These are phyloP conservation scores for Stegodyphus dumicola DNA, from an alignment of 1,140 invertebrate species.

Conservation along the genomic window DNA sequence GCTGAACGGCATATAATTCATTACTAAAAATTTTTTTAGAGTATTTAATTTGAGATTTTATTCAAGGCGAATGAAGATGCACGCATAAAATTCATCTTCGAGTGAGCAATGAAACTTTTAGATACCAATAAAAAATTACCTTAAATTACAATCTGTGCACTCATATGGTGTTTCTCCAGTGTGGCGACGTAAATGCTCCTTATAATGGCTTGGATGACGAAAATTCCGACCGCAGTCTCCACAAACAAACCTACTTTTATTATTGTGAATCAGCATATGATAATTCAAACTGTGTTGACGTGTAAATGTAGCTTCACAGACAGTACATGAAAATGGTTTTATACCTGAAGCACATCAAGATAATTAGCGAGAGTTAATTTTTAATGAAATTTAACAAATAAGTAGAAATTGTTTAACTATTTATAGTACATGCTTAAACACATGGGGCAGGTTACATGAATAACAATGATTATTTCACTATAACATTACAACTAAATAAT, in stretches of 20 bases:
- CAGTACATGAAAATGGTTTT: conserved; percentile 76
- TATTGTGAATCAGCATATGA: conserved; percentile 77
- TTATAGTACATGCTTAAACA: too few species aligned
- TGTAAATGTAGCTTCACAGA: conserved; percentile 76
- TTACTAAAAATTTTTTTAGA: too few species aligned
- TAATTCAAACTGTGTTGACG: conserved; percentile 77
- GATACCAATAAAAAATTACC: conserved; percentile 65
- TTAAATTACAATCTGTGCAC: conserved; percentile 75
- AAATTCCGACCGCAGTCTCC: conserved; percentile 76
- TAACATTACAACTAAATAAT: too few species aligned
- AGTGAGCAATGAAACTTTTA: too few species aligned
- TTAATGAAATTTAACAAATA: too few species aligned
- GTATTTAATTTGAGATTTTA: too few species aligned
- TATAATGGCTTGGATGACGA: conserved; percentile 77
- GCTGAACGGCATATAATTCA: too few species aligned
- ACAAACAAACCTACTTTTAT: conserved; percentile 76
- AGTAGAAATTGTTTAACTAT: too few species aligned
- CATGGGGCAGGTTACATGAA: too few species aligned
- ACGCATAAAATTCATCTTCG: too few species aligned
- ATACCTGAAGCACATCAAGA: conserved; percentile 70
- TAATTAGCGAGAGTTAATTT: neutral
- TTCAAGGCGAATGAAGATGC: too few species aligned
- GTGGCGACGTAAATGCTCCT: conserved; percentile 76
- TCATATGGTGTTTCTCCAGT: conserved; percentile 77
- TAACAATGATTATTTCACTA: too few species aligned